phyloP scores from a whole-genome alignment of 2,797 vertebrate species.

The Enteromius radiatus region DNA sequence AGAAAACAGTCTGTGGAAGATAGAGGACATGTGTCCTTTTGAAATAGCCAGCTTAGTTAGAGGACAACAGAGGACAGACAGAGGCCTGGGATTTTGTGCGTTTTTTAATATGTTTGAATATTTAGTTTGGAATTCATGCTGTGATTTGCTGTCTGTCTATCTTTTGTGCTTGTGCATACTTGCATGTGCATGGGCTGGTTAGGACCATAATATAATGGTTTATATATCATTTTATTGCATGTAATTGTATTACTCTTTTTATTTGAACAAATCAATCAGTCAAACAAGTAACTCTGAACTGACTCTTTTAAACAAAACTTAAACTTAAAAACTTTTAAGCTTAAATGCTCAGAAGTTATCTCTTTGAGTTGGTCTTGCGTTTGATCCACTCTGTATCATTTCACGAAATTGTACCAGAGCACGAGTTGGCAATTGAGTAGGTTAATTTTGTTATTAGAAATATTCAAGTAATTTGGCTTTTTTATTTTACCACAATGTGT shows the following conservation, averaged over 20 bases:
- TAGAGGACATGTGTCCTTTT: conserved; percentile 53
- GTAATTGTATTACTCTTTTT: too few relatives aligned
- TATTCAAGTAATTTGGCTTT: neutral
- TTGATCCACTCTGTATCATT: neutral
- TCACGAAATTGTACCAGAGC: neutral
- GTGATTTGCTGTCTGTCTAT: neutral
- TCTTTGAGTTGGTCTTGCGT: too few relatives aligned
- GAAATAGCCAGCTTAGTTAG: conserved; percentile 20
- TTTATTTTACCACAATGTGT: neutral
- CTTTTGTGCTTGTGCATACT: neutral
- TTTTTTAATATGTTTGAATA: conserved; percentile 15
- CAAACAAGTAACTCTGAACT: too few relatives aligned
- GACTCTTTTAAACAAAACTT: too few relatives aligned
- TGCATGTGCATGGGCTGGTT: neutral
- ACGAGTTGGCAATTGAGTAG: neutral
- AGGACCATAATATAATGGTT: neutral
- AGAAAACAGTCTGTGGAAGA: conserved; percentile 50
- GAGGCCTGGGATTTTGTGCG: conserved; percentile 43
- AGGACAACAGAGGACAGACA: conserved; percentile 52
- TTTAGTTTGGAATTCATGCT: conserved; percentile 31
- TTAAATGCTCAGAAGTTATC: too few relatives aligned
- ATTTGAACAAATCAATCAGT: too few relatives aligned
- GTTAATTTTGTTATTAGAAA: neutral
- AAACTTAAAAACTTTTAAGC: too few relatives aligned
- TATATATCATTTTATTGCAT: neutral